phyloP scores from a whole-genome alignment of 2,888 invertebrate species.

The Drosophila gaucha region DNA sequence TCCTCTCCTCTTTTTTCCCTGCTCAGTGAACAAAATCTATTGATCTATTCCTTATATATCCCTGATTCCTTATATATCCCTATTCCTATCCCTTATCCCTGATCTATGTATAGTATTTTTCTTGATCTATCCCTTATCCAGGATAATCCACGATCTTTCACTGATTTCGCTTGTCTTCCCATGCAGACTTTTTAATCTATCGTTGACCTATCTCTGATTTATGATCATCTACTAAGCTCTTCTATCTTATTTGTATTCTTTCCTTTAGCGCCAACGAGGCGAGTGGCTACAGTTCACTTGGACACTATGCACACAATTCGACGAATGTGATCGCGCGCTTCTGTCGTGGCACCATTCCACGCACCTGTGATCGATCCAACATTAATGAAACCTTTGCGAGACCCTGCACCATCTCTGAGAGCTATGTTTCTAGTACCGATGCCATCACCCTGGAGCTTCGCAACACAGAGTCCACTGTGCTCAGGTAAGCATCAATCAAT shows the following conservation, averaged over 20 bases:
- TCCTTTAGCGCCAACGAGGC: slow-evolving; percentile 50
- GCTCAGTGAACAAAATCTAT: no score
- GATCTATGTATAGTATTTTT: no score
- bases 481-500: slow-evolving; percentile 92
- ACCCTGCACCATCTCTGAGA: slow-evolving; percentile 92
- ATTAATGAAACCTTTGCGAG: slow-evolving; percentile 87
- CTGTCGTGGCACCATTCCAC: slow-evolving; percentile 92
- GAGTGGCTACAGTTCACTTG: slow-evolving; percentile 52
- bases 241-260: not conserved
- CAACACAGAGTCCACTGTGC: slow-evolving; percentile 92
- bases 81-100: not conserved
- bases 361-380: slow-evolving; percentile 93
- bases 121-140: not conserved
- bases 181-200: no score
- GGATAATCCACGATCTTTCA: no score
- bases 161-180: no score
- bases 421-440: slow-evolving; percentile 92
- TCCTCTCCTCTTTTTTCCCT: not conserved
- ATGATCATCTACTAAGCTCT: not conserved
- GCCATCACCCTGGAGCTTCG: slow-evolving; percentile 92
- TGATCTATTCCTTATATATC: not conserved
- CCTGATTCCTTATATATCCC: not conserved
- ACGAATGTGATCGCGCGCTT: slow-evolving; percentile 92
- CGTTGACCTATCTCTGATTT: not conserved
- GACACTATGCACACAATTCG: slow-evolving; percentile 87